Percentiles rank a stretch among this genome's conserved stretches.
Conservation (phyloP, 35 echinoderm and acorn worm species). For the Apostichopus parvimensis region DNA sequence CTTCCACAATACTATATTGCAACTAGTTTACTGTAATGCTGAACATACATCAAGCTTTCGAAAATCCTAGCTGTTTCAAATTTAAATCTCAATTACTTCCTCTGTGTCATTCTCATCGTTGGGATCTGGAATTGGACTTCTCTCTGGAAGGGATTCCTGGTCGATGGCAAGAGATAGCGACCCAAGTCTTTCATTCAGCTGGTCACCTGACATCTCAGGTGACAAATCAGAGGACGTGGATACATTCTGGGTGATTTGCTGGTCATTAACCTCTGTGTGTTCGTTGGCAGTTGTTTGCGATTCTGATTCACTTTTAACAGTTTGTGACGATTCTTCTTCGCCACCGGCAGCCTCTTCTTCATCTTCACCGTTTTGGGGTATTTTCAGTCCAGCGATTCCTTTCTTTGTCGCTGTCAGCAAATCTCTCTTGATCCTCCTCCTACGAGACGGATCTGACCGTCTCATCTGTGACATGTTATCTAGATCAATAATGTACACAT, state of each 20-base stretch:
- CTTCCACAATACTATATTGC: too few relatives aligned
- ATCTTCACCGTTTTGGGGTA: conserved; percentile 5
- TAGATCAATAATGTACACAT: conserved; percentile 88
- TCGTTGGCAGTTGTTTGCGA: neutral
- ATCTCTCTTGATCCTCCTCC: conserved; percentile 88
- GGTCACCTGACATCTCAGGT: conserved; percentile 4
- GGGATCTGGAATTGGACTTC: neutral
- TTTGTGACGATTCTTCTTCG: neutral
- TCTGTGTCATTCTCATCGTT: neutral
- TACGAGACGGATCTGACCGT: conserved; percentile 78
- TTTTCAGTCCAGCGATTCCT: conserved; percentile 92
- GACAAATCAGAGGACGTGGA: conserved; percentile 5
- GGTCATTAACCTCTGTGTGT: neutral
- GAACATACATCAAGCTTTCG: too few relatives aligned
- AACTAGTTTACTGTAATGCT: too few relatives aligned
- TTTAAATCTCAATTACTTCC: conserved; percentile 31
- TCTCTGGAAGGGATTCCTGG: neutral
- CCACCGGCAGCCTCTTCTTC: conserved; percentile 22
- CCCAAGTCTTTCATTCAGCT: neutral
- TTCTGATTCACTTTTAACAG: conserved; percentile 18
- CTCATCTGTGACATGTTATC: conserved; percentile 92
- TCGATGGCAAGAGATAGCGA: conserved; percentile 29
- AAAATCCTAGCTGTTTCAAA: neutral
- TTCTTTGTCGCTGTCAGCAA: conserved; percentile 87
- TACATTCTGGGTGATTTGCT: neutral